phyloP scores from a whole-genome alignment of 2,797 vertebrate genomes.

The Parauchenoglanis punctatus region DNA sequence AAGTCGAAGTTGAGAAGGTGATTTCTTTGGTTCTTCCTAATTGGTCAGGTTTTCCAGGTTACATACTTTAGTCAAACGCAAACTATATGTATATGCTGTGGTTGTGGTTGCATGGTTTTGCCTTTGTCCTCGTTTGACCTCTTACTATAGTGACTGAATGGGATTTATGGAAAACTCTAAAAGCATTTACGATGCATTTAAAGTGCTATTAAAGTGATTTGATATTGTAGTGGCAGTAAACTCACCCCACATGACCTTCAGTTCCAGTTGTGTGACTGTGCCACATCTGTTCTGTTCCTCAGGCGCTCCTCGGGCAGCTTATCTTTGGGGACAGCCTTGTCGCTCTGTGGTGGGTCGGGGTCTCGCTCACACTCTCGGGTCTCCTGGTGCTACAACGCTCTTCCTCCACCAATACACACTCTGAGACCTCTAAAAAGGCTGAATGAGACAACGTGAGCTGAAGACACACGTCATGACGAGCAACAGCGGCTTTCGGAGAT shows the following conservation, averaged over 20 bases:
- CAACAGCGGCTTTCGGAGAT: not conserved
- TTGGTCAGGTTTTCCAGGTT: no score
- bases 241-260: not conserved
- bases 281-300: conserved; percentile 4
- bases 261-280: not conserved
- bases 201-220: not conserved
- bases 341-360: conserved; percentile 90
- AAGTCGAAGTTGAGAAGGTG: not conserved
- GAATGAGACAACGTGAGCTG: conserved; percentile 48
- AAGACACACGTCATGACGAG: not conserved
- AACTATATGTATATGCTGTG: not conserved
- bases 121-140: not conserved
- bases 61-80: not conserved
- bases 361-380: conserved; percentile 86
- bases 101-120: not conserved
- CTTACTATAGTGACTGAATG: not conserved
- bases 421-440: conserved; percentile 64
- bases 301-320: conserved; percentile 80
- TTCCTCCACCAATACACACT: conserved; percentile 65
- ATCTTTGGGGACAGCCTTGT: conserved; percentile 81
- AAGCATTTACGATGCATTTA: no score
- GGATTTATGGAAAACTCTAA: no score
- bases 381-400: conserved; percentile 86
- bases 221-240: no score
- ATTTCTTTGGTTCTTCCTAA: not conserved